Evolutionary conservation across 2,113 vertebrate genomes (phyloP).

Genomic region (Plecturocebus donacophilus): DNA sequence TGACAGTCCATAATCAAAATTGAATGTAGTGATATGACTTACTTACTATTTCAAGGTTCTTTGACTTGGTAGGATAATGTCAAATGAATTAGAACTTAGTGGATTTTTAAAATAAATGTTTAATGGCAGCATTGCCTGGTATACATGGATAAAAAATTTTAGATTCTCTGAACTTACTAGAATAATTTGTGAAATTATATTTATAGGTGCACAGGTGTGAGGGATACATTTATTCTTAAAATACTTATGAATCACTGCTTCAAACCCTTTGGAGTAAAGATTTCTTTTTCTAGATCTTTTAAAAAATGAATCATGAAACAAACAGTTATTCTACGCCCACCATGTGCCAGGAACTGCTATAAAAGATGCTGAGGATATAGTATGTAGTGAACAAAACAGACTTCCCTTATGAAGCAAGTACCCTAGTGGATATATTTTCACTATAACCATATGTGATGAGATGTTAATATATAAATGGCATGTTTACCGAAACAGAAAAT

Average conservation of each 20-base stretch:
- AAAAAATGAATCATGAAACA: constrained; percentile 12
- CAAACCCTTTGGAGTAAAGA: background rate
- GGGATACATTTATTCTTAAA: background rate
- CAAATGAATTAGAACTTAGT: background rate
- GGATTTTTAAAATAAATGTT: background rate
- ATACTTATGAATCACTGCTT: background rate
- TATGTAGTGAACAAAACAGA: background rate
- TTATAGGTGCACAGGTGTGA: background rate
- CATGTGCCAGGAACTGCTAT: background rate
- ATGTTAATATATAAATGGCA: background rate
- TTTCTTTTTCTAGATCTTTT: background rate
- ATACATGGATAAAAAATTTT: background rate
- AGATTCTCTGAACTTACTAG: background rate
- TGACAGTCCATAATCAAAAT: background rate
- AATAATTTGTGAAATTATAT: background rate
- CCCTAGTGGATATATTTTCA: background rate
- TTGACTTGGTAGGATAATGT: background rate
- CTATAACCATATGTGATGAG: too few species aligned
- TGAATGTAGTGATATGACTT: background rate
- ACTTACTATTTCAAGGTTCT: background rate
- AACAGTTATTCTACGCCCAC: background rate
- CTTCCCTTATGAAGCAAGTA: background rate
- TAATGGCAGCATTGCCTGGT: background rate
- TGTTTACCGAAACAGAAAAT: background rate
- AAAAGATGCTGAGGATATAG: background rate